Evolutionary conservation across 2,888 invertebrate genomes (phyloP).

Genomic region (Dioctria linearis): DNA sequence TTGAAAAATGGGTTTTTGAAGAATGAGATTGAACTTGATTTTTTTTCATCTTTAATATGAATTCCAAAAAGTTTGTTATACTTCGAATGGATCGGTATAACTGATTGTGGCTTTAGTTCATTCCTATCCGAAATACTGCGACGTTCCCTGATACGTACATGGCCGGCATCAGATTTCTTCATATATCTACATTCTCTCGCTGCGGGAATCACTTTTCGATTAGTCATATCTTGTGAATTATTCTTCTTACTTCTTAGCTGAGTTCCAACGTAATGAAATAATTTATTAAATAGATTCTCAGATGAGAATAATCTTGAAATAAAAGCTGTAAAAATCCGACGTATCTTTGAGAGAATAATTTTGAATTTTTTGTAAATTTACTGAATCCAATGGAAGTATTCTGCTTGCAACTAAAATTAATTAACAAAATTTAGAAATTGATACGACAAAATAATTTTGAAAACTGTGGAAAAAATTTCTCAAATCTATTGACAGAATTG

Average conservation of each 20-base stretch:
- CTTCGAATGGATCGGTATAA: neutral
- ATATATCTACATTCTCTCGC: neutral
- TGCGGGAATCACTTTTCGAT: neutral
- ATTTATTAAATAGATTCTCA: slow-evolving; percentile 31
- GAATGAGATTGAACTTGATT: neutral
- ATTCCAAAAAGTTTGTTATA: slow-evolving; percentile 1
- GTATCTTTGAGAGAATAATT: slow-evolving; percentile 11
- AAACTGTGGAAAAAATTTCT: neutral
- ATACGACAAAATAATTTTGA: neutral
- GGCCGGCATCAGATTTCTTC: neutral
- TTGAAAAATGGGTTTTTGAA: slow-evolving; percentile 54
- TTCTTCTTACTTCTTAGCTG: neutral
- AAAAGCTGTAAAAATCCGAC: slow-evolving; percentile 49
- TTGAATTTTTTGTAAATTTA: slow-evolving; percentile 1
- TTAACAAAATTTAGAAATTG: neutral
- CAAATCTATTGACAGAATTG: neutral
- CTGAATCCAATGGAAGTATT: neutral
- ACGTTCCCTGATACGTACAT: neutral
- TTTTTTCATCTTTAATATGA: neutral
- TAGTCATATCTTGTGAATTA: neutral
- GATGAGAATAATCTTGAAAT: slow-evolving; percentile 29
- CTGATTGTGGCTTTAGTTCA: neutral
- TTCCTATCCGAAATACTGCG: neutral
- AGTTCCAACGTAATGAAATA: slow-evolving; percentile 22
- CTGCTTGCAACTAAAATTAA: slow-evolving; percentile 1